Evolutionary conservation across 2,797 vertebrate species (phyloP), one percentile per base, ranked within the genome.

Genomic region (Epinephelus malabaricus): DNA sequence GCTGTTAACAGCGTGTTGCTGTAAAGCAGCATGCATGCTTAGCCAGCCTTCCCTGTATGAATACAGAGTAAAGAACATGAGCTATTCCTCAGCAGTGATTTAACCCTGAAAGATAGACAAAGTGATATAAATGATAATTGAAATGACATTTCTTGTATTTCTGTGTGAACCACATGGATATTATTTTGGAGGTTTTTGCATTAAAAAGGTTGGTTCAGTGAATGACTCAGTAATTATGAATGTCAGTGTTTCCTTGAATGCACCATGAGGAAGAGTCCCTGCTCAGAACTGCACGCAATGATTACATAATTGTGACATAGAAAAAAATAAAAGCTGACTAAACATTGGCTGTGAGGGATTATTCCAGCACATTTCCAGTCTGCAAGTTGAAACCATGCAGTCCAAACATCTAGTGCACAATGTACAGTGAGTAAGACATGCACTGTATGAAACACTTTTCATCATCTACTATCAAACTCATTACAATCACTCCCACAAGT

Each of bases 301-400:
- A 75, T 88, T 87, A 84, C 82, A 82, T 87, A 87, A 90, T 73
- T 72, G 75, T 53, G 59, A 64, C 8, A 40, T 0, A 34, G 6
- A 55, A 38, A 55, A 63, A 21, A 11, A 62, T 18, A 65, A 45
- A 69, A 69, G 54, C 50, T 73, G 77, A 81, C 21, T 69, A 27
- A 82, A 69, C 21, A 45, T 72, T 50, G 54, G 65, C 21, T 14
- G 64, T 51, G 79, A 81, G n/a, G 69, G 73, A 83, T 86, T 71
- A 88, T 27, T 79, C 19, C 7, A 54, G 34, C 55, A 72, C 18
- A 38, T 64, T 59, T 61, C 19, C 27, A 27, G 21, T 71, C 49
- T 71, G 69, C 11, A 23, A 18, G 27, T 21, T 21, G 47, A 64
- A 58, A 45, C 3, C 59, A 66, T 17, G n/a, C 55, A 40, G 7